phyloP scores from a whole-genome alignment of 2,797 vertebrate genomes.

The Perodicticus potto region DNA sequence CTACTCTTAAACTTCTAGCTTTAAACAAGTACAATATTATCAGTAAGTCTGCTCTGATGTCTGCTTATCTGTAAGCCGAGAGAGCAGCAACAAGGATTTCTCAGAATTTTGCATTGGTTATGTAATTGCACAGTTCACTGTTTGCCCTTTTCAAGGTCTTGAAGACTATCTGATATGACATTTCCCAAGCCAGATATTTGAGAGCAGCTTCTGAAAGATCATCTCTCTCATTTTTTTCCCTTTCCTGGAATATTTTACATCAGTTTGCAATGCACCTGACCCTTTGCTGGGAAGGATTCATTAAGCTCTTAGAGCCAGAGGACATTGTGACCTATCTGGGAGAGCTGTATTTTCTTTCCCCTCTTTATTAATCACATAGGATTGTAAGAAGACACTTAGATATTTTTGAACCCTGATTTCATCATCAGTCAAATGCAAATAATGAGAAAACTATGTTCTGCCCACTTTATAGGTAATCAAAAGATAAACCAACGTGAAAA shows the following conservation, averaged over 20 bases:
- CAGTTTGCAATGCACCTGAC: background rate
- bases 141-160: slow-evolving; percentile 58
- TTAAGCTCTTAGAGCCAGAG: background rate
- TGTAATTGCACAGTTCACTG: slow-evolving; percentile 49
- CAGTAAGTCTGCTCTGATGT: slow-evolving; percentile 64
- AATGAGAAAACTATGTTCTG: background rate
- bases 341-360: background rate
- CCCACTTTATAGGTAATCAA: background rate
- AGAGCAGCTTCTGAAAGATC: slow-evolving; percentile 40
- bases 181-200: slow-evolving; percentile 43
- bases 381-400: background rate
- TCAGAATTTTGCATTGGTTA: slow-evolving; percentile 21
- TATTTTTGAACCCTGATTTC: slow-evolving; percentile 30
- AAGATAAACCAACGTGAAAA: background rate
- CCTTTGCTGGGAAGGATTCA: background rate
- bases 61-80: slow-evolving; percentile 43
- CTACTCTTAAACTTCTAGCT: slow-evolving; percentile 69
- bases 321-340: background rate
- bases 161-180: slow-evolving; percentile 55
- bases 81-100: slow-evolving; percentile 38
- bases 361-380: background rate
- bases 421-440: background rate
- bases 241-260: background rate
- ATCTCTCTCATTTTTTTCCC: background rate
- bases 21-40: slow-evolving; percentile 57